Conservation (phyloP, 1,140 invertebrate genomes). For the Whitmania pigra region DNA sequence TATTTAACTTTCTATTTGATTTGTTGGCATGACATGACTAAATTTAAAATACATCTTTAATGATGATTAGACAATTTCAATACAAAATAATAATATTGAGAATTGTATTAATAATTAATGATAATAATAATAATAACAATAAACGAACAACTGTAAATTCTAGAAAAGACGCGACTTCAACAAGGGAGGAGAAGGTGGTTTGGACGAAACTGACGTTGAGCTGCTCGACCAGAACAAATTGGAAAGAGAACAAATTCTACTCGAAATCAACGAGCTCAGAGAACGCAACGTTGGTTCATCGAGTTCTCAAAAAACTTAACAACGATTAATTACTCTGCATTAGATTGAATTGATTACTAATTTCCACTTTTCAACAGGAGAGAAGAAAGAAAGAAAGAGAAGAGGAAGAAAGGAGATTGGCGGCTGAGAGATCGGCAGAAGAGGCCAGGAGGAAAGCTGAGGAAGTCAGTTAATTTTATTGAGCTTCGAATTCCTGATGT, state of each 20-base stretch:
- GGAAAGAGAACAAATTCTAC: constrained; percentile 16
- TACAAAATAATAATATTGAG: no score
- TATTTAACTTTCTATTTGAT: no score
- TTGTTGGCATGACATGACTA: no score
- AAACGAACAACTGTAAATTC: neutral
- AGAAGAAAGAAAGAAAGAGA: constrained; percentile 26
- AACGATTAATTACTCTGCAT: no score
- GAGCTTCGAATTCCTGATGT: neutral
- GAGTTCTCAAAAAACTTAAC: no score
- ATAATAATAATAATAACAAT: no score
- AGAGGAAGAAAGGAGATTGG: constrained; percentile 26
- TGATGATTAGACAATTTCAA: no score
- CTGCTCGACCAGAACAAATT: constrained; percentile 15
- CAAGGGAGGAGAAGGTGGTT: neutral
- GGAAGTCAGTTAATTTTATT: constrained; percentile 17
- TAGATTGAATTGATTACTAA: no score
- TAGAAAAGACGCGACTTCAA: constrained; percentile 10
- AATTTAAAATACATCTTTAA: no score
- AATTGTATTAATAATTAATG: no score
- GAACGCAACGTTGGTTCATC: constrained; percentile 8
- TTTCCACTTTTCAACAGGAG: constrained; percentile 20
- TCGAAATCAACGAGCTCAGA: constrained; percentile 15
- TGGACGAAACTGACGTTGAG: constrained; percentile 12
- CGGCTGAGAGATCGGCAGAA: constrained; percentile 25
- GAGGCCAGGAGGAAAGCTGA: constrained; percentile 28